Percentiles rank a stretch among this genome's conserved stretches.
phyloP scores from a whole-genome alignment of 2,888 invertebrate genomes.

The Liopterus haemorrhoidalis region DNA sequence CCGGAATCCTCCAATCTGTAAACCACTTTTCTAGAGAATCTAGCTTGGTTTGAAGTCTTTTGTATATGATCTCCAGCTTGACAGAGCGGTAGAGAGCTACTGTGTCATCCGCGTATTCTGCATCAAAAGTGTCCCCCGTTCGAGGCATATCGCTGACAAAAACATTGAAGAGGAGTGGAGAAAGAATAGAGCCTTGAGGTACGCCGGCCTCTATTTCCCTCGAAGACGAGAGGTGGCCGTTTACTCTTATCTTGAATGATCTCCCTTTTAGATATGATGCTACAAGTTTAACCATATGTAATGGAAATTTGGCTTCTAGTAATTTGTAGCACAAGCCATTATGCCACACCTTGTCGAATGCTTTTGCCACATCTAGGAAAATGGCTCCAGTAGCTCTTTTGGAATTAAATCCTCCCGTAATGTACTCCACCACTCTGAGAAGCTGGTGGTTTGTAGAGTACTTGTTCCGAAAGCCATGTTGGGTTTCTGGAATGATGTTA shows the following conservation, averaged over 20 bases:
- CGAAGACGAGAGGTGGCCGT: conserved; percentile 17
- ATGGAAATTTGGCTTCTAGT: conserved; percentile 21
- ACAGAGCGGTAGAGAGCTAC: conserved; percentile 9
- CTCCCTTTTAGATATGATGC: conserved; percentile 29
- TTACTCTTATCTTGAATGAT: conserved; percentile 26
- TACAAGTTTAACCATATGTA: conserved; percentile 27
- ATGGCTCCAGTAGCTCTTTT: conserved; percentile 31
- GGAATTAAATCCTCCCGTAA: conserved; percentile 28
- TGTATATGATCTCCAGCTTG: conserved; percentile 7
- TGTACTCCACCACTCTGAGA: conserved; percentile 28
- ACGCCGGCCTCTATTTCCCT: conserved; percentile 32
- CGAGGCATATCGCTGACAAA: conserved; percentile 31
- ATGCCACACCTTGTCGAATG: conserved; percentile 37
- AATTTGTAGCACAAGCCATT: conserved; percentile 31
- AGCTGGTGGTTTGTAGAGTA: conserved; percentile 34
- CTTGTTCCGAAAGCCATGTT: conserved; percentile 33
- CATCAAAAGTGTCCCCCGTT: conserved; percentile 18
- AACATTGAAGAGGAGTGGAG: conserved; percentile 29
- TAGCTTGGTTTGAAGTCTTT: conserved; percentile 2
- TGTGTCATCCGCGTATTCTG: conserved; percentile 27
- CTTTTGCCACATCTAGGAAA: conserved; percentile 35
- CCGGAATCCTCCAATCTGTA: conserved; percentile 20
- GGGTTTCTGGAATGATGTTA: conserved; percentile 25
- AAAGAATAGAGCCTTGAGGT: conserved; percentile 32
- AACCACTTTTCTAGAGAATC: conserved; percentile 9